Conservation (phyloP, 2,888 invertebrate species). For the Caenorhabditis imperialis region DNA sequence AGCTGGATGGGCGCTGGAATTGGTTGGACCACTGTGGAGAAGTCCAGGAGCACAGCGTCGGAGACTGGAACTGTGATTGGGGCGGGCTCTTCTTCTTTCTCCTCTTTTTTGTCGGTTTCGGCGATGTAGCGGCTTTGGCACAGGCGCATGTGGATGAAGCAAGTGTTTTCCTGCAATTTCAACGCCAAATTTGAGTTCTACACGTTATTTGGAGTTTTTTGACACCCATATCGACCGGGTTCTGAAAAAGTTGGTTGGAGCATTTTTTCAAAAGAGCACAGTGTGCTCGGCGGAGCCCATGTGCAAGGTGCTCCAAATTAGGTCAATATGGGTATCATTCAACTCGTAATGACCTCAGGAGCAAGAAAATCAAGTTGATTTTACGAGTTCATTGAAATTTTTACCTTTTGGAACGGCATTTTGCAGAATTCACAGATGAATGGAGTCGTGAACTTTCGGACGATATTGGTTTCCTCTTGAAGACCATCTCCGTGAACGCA, state of each 20-base stretch:
- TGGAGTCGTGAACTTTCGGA: constrained; percentile 15
- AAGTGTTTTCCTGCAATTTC: constrained; percentile 21
- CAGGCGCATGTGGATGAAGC: constrained; percentile 17
- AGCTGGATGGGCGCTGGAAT: too few relatives aligned
- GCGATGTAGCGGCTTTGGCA: constrained; percentile 19
- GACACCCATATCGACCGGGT: too few relatives aligned
- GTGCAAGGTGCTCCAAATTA: too few relatives aligned
- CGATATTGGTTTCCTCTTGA: constrained; percentile 8
- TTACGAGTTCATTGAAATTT: too few relatives aligned
- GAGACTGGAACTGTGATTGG: not conserved
- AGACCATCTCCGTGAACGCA: constrained; percentile 30
- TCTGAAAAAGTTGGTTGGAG: too few relatives aligned
- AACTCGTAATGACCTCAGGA: too few relatives aligned
- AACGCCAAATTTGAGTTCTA: not conserved
- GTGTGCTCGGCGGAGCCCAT: too few relatives aligned
- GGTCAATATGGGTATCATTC: too few relatives aligned
- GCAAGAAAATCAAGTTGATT: too few relatives aligned
- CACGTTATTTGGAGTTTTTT: too few relatives aligned
- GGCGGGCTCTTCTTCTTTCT: not conserved
- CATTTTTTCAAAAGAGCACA: too few relatives aligned
- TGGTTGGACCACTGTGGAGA: too few relatives aligned
- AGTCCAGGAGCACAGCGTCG: not conserved
- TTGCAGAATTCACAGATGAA: constrained; percentile 23
- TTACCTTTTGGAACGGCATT: constrained; percentile 45
- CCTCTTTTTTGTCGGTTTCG: not conserved